phyloP scores from a whole-genome alignment of 2,797 vertebrate genomes.

The Bovichtus variegatus region DNA sequence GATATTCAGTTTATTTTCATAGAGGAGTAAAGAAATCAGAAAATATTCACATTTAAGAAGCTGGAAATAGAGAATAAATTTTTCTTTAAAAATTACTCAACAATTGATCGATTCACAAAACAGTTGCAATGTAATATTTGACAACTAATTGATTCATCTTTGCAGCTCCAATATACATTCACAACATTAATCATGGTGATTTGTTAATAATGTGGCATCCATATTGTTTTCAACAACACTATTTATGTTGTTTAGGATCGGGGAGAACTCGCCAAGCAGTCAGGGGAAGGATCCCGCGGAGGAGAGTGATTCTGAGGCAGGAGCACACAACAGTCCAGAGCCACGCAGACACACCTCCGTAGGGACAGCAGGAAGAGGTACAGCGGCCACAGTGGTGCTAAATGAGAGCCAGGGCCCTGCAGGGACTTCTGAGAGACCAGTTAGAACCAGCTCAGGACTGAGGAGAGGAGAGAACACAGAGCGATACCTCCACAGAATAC shows the following conservation, averaged over 20 bases:
- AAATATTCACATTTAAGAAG: too few relatives aligned
- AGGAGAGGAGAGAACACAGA: conserved; percentile 74
- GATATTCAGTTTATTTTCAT: too few relatives aligned
- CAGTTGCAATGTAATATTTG: too few relatives aligned
- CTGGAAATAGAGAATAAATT: too few relatives aligned
- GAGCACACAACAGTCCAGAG: conserved; percentile 45
- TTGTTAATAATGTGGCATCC: not conserved
- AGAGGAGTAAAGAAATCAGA: too few relatives aligned
- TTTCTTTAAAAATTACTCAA: too few relatives aligned
- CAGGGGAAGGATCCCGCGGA: conserved; percentile 49
- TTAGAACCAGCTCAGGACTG: conserved; percentile 46
- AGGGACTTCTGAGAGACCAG: conserved; percentile 54
- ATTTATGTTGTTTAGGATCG: conserved; percentile 70
- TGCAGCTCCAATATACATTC: not conserved
- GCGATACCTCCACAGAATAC: conserved; percentile 81
- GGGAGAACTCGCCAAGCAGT: conserved; percentile 54
- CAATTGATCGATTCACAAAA: too few relatives aligned
- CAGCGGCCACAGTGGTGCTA: conserved; percentile 14
- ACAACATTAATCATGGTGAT: not conserved
- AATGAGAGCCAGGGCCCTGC: conserved; percentile 36
- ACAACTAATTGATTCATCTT: too few relatives aligned
- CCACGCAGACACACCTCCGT: conserved; percentile 10
- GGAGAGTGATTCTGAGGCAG: conserved; percentile 55
- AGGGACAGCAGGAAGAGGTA: conserved; percentile 28
- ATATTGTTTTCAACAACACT: conserved; percentile 8